A percentile compares a stretch with the other conserved stretches of the same genome.
Conservation (phyloP, 2,888 invertebrate species). For the Diadegma fenestrale region DNA sequence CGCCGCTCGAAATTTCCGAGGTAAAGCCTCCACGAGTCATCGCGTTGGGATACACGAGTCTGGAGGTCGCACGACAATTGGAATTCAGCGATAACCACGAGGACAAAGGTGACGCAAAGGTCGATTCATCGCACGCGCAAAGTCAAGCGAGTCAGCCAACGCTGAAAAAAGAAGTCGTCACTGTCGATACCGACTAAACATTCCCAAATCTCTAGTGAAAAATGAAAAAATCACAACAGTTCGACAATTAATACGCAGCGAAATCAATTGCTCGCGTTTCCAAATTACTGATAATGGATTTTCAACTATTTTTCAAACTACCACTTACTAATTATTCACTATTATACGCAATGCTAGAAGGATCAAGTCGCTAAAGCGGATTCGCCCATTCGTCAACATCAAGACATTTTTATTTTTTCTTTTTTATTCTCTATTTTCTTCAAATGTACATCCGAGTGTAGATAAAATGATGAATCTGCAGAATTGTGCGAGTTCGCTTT, state of each 20-base stretch:
- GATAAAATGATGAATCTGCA: neutral
- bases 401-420: neutral
- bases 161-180: constrained; percentile 61
- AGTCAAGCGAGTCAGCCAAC: constrained; percentile 30
- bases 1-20: neutral
- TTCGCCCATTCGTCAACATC: constrained; percentile 12
- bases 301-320: constrained; percentile 37
- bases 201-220: constrained; percentile 59
- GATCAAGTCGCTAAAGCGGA: constrained; percentile 6
- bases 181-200: constrained; percentile 59
- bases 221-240: constrained; percentile 14
- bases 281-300: constrained; percentile 23
- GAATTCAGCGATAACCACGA: constrained; percentile 60
- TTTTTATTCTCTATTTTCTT: constrained; percentile 23
- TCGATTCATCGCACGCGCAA: constrained; percentile 30
- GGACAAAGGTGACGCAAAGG: constrained; percentile 56
- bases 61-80: constrained; percentile 16
- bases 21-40: neutral
- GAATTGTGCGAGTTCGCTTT: constrained; percentile 12
- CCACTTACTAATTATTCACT: constrained; percentile 26
- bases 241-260: constrained; percentile 7
- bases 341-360: constrained; percentile 14
- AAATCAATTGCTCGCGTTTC: neutral
- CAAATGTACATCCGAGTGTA: neutral
- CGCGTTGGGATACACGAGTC: neutral